Percentiles rank a stretch among this genome's conserved stretches.
Evolutionary conservation across 2,888 invertebrate genomes (phyloP).

Genomic region (Norana najaformis): DNA sequence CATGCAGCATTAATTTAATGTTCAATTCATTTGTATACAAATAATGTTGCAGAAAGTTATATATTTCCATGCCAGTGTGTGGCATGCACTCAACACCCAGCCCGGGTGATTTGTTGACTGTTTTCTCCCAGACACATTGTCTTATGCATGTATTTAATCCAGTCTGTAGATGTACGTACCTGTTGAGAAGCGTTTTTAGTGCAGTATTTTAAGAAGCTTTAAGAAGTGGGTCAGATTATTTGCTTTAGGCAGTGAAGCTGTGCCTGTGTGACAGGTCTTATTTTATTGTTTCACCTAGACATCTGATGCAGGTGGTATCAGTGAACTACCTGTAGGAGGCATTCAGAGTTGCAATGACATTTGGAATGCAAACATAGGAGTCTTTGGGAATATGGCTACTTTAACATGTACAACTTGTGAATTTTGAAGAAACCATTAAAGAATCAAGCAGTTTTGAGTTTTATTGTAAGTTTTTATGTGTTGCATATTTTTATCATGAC

Average conservation of each 20-base stretch:
- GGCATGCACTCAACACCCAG: too few species aligned
- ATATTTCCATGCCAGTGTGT: not conserved
- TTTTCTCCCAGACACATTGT: not conserved
- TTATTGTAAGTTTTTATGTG: not conserved
- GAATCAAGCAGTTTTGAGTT: not conserved
- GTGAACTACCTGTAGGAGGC: too few species aligned
- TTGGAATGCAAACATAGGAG: not conserved
- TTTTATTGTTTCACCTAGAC: not conserved
- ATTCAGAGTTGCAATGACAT: not conserved
- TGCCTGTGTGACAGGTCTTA: not conserved
- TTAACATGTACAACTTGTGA: not conserved
- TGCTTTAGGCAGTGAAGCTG: not conserved
- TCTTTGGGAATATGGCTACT: not conserved
- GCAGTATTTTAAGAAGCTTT: not conserved
- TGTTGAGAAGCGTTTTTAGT: too few species aligned
- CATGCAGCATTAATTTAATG: too few species aligned
- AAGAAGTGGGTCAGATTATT: not conserved
- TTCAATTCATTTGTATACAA: not conserved
- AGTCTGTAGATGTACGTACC: too few species aligned
- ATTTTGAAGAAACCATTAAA: not conserved
- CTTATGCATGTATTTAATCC: not conserved
- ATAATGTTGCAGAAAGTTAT: not conserved
- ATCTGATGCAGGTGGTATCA: too few species aligned
- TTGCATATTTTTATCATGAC: not conserved
- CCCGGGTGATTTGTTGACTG: not conserved